These are phyloP conservation scores for Pimpla rufipes DNA, from an alignment of 2,888 invertebrate species.

Conservation along the genomic window DNA sequence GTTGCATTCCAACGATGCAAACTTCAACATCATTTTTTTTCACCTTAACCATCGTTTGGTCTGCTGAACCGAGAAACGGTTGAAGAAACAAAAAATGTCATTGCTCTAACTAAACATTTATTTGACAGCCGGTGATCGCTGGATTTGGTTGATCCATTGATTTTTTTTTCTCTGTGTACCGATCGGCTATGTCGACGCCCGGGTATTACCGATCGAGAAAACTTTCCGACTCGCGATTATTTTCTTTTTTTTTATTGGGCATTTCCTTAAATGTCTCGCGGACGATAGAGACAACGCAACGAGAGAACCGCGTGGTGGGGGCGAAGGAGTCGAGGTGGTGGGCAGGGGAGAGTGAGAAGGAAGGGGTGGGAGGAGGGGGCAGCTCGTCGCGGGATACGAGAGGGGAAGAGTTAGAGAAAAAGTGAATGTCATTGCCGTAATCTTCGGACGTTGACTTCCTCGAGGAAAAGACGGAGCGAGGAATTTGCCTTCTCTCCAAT, in stretches of 20 bases:
- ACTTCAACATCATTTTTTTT: no score
- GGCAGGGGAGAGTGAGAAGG: conserved; percentile 66
- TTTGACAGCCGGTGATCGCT: no score
- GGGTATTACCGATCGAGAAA: neutral
- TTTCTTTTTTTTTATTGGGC: neutral
- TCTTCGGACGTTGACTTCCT: conserved; percentile 85
- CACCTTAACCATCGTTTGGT: no score
- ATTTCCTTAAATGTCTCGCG: neutral
- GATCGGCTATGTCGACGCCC: neutral
- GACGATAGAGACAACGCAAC: conserved; percentile 8
- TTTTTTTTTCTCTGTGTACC: no score
- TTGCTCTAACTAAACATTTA: no score
- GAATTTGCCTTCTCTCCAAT: conserved; percentile 47
- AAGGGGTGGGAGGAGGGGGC: conserved; percentile 48
- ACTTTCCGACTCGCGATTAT: neutral
- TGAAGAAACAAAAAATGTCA: no score
- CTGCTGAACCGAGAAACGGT: no score
- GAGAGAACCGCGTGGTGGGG: conserved; percentile 48
- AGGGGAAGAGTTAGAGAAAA: conserved; percentile 81
- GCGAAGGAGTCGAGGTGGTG: conserved; percentile 21
- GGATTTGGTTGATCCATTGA: no score
- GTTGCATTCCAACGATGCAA: no score
- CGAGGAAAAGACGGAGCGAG: conserved; percentile 58
- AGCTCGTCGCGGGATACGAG: conserved; percentile 75
- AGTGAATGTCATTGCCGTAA: conserved; percentile 86